phyloP scores from a whole-genome alignment of 2,113 vertebrate genomes.

The Bombycilla garrulus region DNA sequence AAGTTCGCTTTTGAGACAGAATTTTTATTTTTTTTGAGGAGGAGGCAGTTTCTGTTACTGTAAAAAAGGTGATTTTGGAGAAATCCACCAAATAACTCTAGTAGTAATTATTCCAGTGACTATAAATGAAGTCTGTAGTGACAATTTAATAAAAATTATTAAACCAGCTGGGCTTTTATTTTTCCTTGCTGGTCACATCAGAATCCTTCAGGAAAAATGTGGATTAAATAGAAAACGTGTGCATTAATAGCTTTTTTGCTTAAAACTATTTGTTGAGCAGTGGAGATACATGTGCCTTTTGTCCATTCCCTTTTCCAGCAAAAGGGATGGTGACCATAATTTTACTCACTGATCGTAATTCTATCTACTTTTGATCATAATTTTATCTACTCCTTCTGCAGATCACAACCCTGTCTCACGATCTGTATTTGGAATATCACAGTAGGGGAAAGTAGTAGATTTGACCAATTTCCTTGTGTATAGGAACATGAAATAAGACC shows the following conservation, averaged over 20 bases:
- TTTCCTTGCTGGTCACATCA: neutral
- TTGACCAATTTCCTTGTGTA: neutral
- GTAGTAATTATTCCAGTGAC: neutral
- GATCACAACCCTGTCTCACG: neutral
- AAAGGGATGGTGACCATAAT: accelerated
- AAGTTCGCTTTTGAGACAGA: neutral
- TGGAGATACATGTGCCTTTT: accelerated
- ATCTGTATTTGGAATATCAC: neutral
- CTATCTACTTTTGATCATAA: neutral
- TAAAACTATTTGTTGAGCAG: neutral
- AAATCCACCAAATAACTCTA: neutral
- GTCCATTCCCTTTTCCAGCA: neutral
- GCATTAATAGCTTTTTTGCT: neutral
- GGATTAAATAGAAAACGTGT: too few species aligned
- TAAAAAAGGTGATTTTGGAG: neutral
- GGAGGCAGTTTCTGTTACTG: neutral
- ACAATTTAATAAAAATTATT: neutral
- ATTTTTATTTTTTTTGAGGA: neutral
- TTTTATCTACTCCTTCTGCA: neutral
- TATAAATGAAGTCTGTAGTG: neutral
- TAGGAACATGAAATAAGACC: neutral
- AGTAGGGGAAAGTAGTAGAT: neutral
- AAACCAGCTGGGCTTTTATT: neutral
- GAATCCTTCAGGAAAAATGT: neutral
- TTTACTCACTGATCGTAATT: neutral